phyloP scores from a whole-genome alignment of 2,888 invertebrate species.

The Celastrina argiolus region DNA sequence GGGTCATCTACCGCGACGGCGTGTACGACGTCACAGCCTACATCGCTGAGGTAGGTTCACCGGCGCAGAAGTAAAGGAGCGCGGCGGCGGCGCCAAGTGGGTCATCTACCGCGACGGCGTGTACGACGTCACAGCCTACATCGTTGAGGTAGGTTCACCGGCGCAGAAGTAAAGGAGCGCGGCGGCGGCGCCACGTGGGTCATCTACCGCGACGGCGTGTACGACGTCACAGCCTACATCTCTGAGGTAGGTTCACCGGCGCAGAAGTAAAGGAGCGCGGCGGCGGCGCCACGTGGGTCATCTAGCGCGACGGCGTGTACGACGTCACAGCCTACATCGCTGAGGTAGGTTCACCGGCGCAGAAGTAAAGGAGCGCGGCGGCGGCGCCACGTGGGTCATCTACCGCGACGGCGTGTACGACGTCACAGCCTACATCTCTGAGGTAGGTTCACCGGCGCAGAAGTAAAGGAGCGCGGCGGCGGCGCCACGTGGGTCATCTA shows the following conservation, averaged over 20 bases:
- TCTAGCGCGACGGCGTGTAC: constrained; percentile 81
- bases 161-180: constrained; percentile 52
- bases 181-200: constrained; percentile 79
- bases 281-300: constrained; percentile 78
- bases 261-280: constrained; percentile 58
- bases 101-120: constrained; percentile 80
- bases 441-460: no score
- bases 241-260: constrained; percentile 67
- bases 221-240: constrained; percentile 82
- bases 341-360: constrained; percentile 63
- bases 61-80: constrained; percentile 51
- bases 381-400: no score
- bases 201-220: constrained; percentile 80
- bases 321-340: constrained; percentile 81
- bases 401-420: no score
- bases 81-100: constrained; percentile 77
- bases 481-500: no score
- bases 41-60: constrained; percentile 71
- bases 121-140: constrained; percentile 82
- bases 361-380: no score
- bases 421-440: no score
- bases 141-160: constrained; percentile 72
- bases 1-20: constrained; percentile 81
- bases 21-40: constrained; percentile 85
- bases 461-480: no score